phyloP scores from a whole-genome alignment of 2,113 vertebrate genomes.

The Dryoscopus gambensis region DNA sequence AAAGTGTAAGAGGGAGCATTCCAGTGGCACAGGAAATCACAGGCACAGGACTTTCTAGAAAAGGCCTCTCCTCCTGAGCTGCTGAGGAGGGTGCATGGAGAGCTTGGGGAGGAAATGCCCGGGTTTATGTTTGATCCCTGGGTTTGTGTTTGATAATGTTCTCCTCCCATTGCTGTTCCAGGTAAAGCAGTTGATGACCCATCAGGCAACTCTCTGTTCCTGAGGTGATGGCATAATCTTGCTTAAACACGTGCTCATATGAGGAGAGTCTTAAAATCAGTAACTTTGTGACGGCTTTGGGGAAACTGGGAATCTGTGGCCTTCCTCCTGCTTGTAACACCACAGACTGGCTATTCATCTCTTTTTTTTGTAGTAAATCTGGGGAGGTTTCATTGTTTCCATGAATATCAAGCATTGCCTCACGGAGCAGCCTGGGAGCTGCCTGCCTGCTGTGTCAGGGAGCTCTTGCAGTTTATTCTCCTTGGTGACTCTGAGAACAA shows the following conservation, averaged over 20 bases:
- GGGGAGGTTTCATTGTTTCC: neutral
- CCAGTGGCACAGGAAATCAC: accelerated
- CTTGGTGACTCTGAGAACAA: neutral
- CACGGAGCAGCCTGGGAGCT: neutral
- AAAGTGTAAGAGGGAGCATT: neutral
- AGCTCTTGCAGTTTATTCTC: neutral
- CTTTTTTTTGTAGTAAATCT: neutral
- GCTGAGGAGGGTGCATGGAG: neutral
- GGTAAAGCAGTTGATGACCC: neutral
- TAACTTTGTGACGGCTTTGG: neutral
- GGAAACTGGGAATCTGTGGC: neutral
- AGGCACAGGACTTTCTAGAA: neutral
- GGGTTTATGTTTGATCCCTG: neutral
- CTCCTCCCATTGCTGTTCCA: neutral
- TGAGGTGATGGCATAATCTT: neutral
- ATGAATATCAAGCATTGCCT: neutral
- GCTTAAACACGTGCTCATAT: neutral
- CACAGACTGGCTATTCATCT: neutral
- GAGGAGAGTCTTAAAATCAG: neutral
- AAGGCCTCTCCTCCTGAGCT: neutral
- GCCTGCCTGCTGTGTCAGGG: neutral
- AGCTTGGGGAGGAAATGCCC: neutral
- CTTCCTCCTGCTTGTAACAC: neutral
- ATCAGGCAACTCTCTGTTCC: neutral
- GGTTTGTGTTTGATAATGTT: neutral